phyloP scores from a whole-genome alignment of 2,888 invertebrate genomes.

The Panorpa germanica region DNA sequence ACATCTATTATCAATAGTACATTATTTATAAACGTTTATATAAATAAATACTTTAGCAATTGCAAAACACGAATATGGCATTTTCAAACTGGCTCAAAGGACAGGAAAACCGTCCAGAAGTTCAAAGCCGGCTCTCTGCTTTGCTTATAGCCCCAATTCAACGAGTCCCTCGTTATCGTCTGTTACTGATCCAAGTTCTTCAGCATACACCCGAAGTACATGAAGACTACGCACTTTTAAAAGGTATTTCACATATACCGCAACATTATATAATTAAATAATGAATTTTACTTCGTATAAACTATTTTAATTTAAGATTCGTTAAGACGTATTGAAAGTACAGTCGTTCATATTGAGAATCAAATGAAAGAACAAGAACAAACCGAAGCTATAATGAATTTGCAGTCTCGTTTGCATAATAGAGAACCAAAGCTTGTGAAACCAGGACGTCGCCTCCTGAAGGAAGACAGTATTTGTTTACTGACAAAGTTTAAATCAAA shows the following conservation, averaged over 20 bases:
- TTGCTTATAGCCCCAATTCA: conserved; percentile 62
- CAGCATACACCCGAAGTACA: conserved; percentile 35
- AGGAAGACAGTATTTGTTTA: too few relatives aligned
- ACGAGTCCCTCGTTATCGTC: conserved; percentile 54
- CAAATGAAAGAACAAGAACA: conserved; percentile 55
- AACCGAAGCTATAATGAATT: conserved; percentile 41
- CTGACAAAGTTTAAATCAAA: too few relatives aligned
- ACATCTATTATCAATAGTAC: neutral
- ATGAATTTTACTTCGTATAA: conserved; percentile 6
- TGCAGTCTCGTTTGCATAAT: conserved; percentile 41
- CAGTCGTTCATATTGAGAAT: conserved; percentile 52
- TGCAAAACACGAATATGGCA: conserved; percentile 28
- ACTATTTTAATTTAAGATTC: conserved; percentile 29
- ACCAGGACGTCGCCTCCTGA: conserved; percentile 19
- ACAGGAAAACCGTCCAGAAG: conserved; percentile 50
- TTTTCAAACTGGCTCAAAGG: conserved; percentile 35
- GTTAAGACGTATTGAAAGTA: conserved; percentile 41
- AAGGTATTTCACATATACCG: conserved; percentile 21
- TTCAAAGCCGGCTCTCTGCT: conserved; percentile 47
- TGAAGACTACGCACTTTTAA: conserved; percentile 30
- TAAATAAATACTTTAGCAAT: conserved; percentile 20
- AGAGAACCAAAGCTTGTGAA: conserved; percentile 43
- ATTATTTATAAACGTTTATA: neutral
- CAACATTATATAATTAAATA: conserved; percentile 9
- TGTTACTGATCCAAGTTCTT: conserved; percentile 48